Conservation (phyloP, 2,113 vertebrate genomes). For the Erinaceus europaeus region DNA sequence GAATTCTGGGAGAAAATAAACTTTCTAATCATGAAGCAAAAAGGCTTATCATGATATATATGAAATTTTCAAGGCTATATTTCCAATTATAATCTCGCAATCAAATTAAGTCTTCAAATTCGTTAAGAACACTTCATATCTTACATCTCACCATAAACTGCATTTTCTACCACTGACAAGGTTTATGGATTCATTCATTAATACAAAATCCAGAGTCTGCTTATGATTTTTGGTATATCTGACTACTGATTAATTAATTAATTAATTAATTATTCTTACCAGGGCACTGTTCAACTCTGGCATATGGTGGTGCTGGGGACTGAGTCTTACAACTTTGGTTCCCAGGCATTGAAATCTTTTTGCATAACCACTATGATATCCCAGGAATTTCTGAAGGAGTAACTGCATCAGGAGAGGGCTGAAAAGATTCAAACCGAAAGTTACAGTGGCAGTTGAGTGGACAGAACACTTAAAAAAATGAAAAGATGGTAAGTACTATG, state of each 20-base stretch:
- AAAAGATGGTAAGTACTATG: fast-evolving
- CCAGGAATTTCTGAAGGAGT: no score
- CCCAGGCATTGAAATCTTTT: no score
- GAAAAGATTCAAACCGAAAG: no score
- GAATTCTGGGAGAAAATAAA: neutral
- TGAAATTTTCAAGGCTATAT: neutral
- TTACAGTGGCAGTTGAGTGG: no score
- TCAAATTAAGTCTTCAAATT: neutral
- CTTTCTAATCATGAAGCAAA: neutral
- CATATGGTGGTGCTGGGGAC: no score
- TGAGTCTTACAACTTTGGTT: no score
- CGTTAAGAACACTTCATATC: neutral
- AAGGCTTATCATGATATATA: neutral
- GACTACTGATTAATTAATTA: no score
- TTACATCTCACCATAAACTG: neutral
- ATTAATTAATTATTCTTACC: no score
- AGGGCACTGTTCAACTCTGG: no score
- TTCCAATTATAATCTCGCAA: neutral
- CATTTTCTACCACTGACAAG: neutral
- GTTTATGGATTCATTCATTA: neutral
- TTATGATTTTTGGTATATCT: neutral
- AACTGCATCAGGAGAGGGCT: no score
- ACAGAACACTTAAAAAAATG: no score
- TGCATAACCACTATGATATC: no score
- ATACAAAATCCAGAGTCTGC: neutral